Evolutionary conservation across 2,888 invertebrate species (phyloP).

Genomic region (Chalcis sispes): DNA sequence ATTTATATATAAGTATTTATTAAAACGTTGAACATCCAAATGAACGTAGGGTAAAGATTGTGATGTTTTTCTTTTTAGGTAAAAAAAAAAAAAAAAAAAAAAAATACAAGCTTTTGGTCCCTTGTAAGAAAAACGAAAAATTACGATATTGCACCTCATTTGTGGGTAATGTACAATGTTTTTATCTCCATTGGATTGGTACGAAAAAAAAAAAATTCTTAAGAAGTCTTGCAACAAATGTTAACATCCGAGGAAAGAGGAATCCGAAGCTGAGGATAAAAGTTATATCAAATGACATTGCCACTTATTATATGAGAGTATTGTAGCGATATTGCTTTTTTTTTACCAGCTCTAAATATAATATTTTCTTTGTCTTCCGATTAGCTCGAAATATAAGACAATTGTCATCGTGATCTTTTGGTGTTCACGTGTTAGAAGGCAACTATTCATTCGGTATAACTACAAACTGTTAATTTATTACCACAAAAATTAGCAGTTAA

Average conservation of each 20-base stretch:
- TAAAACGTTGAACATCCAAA: slow-evolving; percentile 20
- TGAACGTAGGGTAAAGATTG: not conserved
- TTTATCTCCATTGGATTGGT: slow-evolving; percentile 39
- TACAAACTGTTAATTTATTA: no score
- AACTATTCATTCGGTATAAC: no score
- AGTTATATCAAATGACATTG: slow-evolving; percentile 32
- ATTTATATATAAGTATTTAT: slow-evolving; percentile 41
- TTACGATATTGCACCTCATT: slow-evolving; percentile 52
- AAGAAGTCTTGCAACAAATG: slow-evolving; percentile 38
- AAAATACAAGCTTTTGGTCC: not conserved
- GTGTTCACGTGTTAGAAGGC: no score
- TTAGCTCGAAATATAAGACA: no score
- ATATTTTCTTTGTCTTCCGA: no score
- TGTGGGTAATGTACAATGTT: slow-evolving; percentile 48
- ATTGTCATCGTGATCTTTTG: no score
- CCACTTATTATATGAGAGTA: slow-evolving; percentile 31
- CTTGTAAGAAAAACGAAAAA: slow-evolving; percentile 42
- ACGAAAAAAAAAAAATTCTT: slow-evolving; percentile 41
- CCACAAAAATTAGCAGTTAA: no score
- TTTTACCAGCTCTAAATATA: not conserved
- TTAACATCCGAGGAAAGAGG: slow-evolving; percentile 2
- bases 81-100: not conserved
- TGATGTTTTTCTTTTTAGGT: slow-evolving; percentile 7
- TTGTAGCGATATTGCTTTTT: slow-evolving; percentile 31
- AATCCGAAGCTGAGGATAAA: slow-evolving; percentile 10